Conservation (phyloP, 2,797 vertebrate genomes). For the Pseudomugil tenellus region DNA sequence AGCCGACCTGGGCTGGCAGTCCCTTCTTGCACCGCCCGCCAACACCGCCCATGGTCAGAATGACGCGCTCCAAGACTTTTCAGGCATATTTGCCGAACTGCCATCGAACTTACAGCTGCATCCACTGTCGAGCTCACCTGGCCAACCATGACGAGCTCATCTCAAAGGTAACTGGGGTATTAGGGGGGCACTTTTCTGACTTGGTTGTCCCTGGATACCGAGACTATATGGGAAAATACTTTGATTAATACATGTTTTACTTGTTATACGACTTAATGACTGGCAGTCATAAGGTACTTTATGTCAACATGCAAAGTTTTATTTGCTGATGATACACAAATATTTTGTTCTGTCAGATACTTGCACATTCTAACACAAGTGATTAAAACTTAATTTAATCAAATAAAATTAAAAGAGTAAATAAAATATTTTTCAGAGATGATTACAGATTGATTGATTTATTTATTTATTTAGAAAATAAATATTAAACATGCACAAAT, state of each 20-base stretch:
- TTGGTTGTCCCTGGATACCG: no score
- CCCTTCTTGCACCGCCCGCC: conserved; percentile 94
- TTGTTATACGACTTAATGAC: not conserved
- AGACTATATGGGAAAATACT: not conserved
- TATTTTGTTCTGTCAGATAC: no score
- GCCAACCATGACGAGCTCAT: conserved; percentile 99
- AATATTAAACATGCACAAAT: no score
- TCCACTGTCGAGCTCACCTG: conserved; percentile 97
- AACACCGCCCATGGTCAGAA: conserved; percentile 91
- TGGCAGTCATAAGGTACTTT: not conserved
- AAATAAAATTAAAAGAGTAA: no score
- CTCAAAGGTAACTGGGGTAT: conserved; percentile 90
- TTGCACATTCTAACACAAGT: no score
- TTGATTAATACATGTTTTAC: not conserved
- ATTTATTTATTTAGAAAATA: no score
- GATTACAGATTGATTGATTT: no score
- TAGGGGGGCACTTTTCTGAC: no score
- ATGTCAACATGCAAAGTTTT: no score
- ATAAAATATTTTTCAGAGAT: no score
- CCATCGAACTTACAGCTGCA: conserved; percentile 98
- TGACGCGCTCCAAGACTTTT: conserved; percentile 97
- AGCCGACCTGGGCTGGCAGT: conserved; percentile 97
- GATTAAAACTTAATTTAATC: no score
- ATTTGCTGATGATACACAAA: no score
- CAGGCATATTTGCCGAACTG: conserved; percentile 97